phyloP scores from a whole-genome alignment of 1,140 invertebrate genomes.

The Homalodisca vitripennis region DNA sequence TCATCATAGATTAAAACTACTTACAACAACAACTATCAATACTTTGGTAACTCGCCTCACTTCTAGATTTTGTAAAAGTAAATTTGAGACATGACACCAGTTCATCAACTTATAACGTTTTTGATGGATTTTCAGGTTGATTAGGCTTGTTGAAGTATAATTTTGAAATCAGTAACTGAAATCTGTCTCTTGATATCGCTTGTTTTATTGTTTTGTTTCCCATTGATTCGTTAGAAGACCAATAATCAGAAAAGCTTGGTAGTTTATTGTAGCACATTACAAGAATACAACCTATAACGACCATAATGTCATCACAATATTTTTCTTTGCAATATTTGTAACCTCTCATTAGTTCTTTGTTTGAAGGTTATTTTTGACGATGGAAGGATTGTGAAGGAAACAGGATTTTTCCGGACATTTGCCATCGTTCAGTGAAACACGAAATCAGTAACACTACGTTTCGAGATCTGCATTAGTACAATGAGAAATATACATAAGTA shows the following conservation, averaged over 20 bases:
- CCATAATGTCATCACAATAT: conserved; percentile 30
- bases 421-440: too few relatives aligned
- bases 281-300: conserved; percentile 24
- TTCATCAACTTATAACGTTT: conserved; percentile 41
- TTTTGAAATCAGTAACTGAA: conserved; percentile 38
- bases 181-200: conserved; percentile 39
- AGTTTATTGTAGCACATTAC: conserved; percentile 32
- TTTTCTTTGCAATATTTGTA: too few relatives aligned
- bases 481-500: conserved; percentile 28
- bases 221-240: conserved; percentile 38
- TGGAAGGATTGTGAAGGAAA: too few relatives aligned
- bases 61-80: conserved; percentile 36
- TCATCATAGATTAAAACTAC: conserved; percentile 39
- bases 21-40: too few relatives aligned
- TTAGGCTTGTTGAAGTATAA: conserved; percentile 41
- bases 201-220: conserved; percentile 41
- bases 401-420: too few relatives aligned
- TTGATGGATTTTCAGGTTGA: conserved; percentile 35
- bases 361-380: too few relatives aligned
- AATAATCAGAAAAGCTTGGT: conserved; percentile 33
- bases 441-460: not conserved
- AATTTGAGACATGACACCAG: conserved; percentile 31
- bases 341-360: not conserved
- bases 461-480: conserved; percentile 26
- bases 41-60: conserved; percentile 4